Percentiles rank a stretch among this genome's conserved stretches.
These are phyloP conservation scores for Cataglyphis albicans DNA, from an alignment of 2,888 invertebrate genomes.

Conservation along the genomic window DNA sequence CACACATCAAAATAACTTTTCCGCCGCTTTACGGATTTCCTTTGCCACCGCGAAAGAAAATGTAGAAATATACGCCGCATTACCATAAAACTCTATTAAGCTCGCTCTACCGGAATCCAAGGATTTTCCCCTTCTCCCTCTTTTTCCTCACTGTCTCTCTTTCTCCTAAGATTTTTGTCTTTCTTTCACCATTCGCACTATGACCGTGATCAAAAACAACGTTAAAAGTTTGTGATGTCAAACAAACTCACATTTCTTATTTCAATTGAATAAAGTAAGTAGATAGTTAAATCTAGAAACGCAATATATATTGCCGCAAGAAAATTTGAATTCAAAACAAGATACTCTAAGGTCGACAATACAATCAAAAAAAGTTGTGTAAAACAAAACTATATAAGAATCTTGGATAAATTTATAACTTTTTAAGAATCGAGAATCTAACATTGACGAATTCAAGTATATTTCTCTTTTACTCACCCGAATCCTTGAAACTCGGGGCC, in stretches of 20 bases:
- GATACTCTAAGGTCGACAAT: not conserved
- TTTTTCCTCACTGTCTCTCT: not conserved
- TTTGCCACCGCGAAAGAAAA: conserved; percentile 53
- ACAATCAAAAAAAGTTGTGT: not conserved
- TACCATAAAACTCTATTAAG: conserved; percentile 56
- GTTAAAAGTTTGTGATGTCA: not conserved
- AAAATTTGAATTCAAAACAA: not conserved
- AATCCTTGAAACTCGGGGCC: conserved; percentile 85
- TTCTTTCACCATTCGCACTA: conserved; percentile 25
- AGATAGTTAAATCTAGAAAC: not conserved
- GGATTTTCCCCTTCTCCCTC: conserved; percentile 38
- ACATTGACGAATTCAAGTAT: not conserved
- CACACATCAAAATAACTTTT: conserved; percentile 57
- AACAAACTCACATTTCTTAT: not conserved
- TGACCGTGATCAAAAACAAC: conserved; percentile 10
- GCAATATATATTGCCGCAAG: not conserved
- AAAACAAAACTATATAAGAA: not conserved
- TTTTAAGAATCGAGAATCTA: not conserved
- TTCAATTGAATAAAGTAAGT: not conserved
- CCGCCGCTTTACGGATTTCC: conserved; percentile 55
- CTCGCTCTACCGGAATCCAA: conserved; percentile 50
- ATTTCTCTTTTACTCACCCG: conserved; percentile 77
- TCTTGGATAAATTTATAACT: not conserved
- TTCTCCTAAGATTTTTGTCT: conserved; percentile 3
- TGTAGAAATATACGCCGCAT: conserved; percentile 56